Evolutionary conservation across 92 coral and sea anemone genomes (phyloP).

Genomic region (Bergia sp.): DNA sequence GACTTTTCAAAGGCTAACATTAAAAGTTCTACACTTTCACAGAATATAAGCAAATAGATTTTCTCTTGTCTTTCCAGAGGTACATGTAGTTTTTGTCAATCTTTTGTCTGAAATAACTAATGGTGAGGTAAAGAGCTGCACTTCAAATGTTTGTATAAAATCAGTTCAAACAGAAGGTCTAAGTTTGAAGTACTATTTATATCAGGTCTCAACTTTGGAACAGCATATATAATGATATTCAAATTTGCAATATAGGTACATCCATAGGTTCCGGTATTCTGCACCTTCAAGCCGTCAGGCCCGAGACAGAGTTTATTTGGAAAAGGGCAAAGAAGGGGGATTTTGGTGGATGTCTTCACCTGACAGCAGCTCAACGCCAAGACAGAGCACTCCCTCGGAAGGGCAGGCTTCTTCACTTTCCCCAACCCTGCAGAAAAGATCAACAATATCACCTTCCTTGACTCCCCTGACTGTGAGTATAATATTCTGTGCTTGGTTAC

Average conservation of each 20-base stretch:
- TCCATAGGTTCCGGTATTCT: slow-evolving; percentile 90
- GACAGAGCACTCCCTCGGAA: slow-evolving; percentile 73
- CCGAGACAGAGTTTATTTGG: slow-evolving; percentile 64
- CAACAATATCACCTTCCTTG: slow-evolving; percentile 28
- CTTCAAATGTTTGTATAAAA: too few relatives aligned
- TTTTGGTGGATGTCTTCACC: slow-evolving; percentile 95
- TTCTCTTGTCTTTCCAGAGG: too few relatives aligned
- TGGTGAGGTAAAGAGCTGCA: too few relatives aligned
- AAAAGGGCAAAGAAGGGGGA: slow-evolving; percentile 64
- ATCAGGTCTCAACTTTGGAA: background rate
- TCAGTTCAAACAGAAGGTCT: too few relatives aligned
- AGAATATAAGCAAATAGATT: too few relatives aligned
- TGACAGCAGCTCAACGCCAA: slow-evolving; percentile 88
- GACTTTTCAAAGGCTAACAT: too few relatives aligned
- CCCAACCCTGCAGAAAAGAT: slow-evolving; percentile 52
- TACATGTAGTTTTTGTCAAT: too few relatives aligned
- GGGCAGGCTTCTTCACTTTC: slow-evolving; percentile 49
- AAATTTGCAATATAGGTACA: slow-evolving; percentile 62
- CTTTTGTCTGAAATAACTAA: too few relatives aligned
- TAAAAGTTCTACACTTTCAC: too few relatives aligned
- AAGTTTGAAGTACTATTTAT: too few relatives aligned
- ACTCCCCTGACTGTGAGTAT: slow-evolving; percentile 42
- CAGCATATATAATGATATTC: background rate
- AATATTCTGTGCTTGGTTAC: background rate
- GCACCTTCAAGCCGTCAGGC: slow-evolving; percentile 84